Percentiles rank a stretch among this genome's conserved stretches.
These are phyloP conservation scores for Archips xylosteana DNA, from an alignment of 2,888 invertebrate species.

Conservation along the genomic window DNA sequence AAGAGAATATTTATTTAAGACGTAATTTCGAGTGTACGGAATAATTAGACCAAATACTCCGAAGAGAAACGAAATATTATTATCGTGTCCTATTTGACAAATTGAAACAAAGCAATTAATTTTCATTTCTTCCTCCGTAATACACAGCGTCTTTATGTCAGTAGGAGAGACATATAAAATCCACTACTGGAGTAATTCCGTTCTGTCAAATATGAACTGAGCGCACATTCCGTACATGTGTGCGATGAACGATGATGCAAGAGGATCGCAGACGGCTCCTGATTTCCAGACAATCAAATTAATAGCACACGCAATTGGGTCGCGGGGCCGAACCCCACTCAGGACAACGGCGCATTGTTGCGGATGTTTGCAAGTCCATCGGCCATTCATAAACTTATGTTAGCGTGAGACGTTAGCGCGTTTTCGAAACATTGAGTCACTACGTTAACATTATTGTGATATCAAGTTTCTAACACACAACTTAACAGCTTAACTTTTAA, in stretches of 20 bases:
- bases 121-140: background rate
- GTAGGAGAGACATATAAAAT: background rate
- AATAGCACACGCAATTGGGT: constrained; percentile 41
- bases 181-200: background rate
- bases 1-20: background rate
- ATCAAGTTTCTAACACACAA: background rate
- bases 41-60: background rate
- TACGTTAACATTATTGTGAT: background rate
- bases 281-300: constrained; percentile 42
- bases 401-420: background rate
- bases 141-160: constrained; percentile 5
- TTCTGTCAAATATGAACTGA: constrained; percentile 13
- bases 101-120: constrained; percentile 2
- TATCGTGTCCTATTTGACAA: background rate
- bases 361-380: constrained; percentile 23
- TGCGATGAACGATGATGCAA: constrained; percentile 27
- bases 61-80: background rate
- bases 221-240: constrained; percentile 14
- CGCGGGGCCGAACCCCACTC: constrained; percentile 29
- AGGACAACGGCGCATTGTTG: constrained; percentile 26
- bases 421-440: background rate
- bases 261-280: constrained; percentile 33
- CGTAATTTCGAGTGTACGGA: background rate
- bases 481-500: no score
- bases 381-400: constrained; percentile 20